phyloP scores from a whole-genome alignment of 2,888 invertebrate species.

The Catonia carolina region DNA sequence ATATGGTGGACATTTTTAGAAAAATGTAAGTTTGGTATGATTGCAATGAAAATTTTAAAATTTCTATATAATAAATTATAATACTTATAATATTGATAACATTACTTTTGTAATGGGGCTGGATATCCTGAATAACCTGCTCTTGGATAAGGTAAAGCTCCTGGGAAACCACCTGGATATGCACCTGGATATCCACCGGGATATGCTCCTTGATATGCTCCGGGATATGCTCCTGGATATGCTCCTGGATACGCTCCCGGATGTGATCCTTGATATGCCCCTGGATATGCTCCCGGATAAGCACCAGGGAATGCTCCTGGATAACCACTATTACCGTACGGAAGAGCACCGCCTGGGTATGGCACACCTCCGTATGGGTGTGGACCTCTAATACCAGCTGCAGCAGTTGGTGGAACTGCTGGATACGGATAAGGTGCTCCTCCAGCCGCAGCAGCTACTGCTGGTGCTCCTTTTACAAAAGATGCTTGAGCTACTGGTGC shows the following conservation, averaged over 20 bases:
- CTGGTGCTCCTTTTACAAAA: neutral
- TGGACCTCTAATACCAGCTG: neutral
- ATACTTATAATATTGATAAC: no score
- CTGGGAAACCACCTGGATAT: no score
- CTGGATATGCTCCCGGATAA: slow-evolving; percentile 1
- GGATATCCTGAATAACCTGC: neutral
- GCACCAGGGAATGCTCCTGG: slow-evolving; percentile 2
- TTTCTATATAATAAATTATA: no score
- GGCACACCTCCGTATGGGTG: neutral
- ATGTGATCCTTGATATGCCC: neutral
- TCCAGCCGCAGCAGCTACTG: neutral
- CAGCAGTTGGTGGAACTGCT: neutral
- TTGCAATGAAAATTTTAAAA: no score
- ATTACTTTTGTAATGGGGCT: no score
- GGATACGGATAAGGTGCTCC: neutral
- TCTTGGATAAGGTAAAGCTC: slow-evolving; percentile 2
- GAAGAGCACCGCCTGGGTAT: neutral
- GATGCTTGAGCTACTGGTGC: neutral
- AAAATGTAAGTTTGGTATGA: no score
- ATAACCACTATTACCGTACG: neutral
- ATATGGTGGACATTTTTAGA: no score
- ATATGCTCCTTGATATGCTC: slow-evolving; percentile 4
- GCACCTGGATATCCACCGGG: neutral
- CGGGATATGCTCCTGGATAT: slow-evolving; percentile 3
- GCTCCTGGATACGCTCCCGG: neutral